Evolutionary conservation across 2,113 vertebrate species (phyloP).

Genomic region (Pithys albifrons): DNA sequence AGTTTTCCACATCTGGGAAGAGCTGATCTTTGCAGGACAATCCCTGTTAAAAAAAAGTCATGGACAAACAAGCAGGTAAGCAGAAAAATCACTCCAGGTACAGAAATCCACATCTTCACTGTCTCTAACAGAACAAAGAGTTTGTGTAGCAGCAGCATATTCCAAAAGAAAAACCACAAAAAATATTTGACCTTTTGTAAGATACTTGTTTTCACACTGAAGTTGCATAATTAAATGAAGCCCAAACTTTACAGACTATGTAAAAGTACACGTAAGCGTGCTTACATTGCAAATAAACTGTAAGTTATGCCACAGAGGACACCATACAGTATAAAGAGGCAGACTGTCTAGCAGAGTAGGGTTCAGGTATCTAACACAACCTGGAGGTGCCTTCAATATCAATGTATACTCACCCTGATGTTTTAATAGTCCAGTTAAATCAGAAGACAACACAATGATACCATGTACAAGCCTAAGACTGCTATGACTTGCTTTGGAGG

Average conservation of each 20-base stretch:
- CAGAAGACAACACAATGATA: not conserved
- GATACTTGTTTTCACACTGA: not conserved
- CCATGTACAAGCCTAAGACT: not conserved
- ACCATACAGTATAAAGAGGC: not conserved
- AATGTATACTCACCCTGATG: not conserved
- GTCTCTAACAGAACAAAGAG: not conserved
- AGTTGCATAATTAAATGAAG: not conserved
- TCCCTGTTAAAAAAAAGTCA: not conserved
- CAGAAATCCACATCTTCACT: not conserved
- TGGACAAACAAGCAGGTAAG: not conserved
- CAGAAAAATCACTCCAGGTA: not conserved
- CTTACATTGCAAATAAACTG: not conserved
- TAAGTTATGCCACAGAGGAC: not conserved
- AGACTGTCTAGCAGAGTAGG: not conserved
- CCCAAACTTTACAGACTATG: not conserved
- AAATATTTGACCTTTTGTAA: not conserved
- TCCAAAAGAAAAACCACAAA: not conserved
- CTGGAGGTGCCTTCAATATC: fast-evolving
- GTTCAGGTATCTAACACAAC: not conserved
- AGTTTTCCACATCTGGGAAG: not conserved
- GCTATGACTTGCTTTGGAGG: not conserved
- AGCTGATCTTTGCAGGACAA: not conserved
- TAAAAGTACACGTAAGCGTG: not conserved
- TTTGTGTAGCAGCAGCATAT: not conserved
- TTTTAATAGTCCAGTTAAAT: not conserved